A percentile compares a stretch with the other conserved stretches of the same genome.
phyloP scores from a whole-genome alignment of 2,113 vertebrate species.

The Agapornis roseicollis region DNA sequence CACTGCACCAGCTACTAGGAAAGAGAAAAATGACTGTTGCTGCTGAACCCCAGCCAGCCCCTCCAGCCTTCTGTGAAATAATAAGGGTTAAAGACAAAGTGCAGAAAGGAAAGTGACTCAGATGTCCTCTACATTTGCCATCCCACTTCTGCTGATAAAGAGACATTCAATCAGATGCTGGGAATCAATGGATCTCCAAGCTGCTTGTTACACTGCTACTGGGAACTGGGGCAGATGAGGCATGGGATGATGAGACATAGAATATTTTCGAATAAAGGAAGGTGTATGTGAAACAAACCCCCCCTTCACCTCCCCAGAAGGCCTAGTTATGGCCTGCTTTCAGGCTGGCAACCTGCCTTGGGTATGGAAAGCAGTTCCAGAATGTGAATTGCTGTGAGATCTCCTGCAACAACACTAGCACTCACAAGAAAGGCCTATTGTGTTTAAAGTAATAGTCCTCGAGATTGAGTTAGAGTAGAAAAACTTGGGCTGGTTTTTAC shows the following conservation, averaged over 20 bases:
- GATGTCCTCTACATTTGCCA: not conserved
- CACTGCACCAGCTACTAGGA: too few species aligned
- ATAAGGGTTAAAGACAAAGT: not conserved
- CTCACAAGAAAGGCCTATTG: not conserved
- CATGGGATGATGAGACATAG: not conserved
- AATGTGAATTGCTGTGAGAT: not conserved
- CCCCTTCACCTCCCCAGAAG: fast-evolving
- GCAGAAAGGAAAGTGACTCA: not conserved
- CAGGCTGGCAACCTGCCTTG: not conserved
- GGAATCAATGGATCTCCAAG: not conserved
- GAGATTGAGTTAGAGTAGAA: fast-evolving
- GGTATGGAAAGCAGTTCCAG: not conserved
- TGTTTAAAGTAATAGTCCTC: not conserved
- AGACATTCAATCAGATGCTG: not conserved
- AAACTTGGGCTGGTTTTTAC: not conserved
- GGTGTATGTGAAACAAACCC: not conserved
- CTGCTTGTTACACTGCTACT: not conserved
- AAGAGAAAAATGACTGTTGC: too few species aligned
- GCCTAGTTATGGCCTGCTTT: not conserved
- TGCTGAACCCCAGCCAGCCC: too few species aligned
- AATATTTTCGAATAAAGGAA: not conserved
- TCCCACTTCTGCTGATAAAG: not conserved
- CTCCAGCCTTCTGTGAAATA: not conserved
- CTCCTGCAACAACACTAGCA: not conserved
- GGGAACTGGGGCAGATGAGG: not conserved